Evolutionary conservation across 2,113 vertebrate species (phyloP).

Genomic region (Hippocampus guttulatus): DNA sequence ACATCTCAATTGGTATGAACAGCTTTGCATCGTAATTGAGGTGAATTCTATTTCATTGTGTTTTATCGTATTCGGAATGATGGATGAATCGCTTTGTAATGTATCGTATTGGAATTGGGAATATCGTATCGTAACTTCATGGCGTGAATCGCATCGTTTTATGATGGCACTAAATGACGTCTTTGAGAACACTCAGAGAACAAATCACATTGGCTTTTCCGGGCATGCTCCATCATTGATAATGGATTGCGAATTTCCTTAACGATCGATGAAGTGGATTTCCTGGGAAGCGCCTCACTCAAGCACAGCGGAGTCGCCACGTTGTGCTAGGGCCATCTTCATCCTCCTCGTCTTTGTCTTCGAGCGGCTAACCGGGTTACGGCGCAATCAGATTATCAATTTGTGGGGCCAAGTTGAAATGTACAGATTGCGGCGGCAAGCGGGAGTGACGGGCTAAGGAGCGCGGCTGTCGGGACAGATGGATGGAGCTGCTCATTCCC

Average conservation of each 20-base stretch:
- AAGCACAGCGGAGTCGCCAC: neutral
- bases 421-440: conserved; percentile 79
- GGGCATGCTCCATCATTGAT: neutral
- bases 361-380: conserved; percentile 78
- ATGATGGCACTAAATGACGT: no score
- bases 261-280: neutral
- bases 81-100: no score
- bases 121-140: no score
- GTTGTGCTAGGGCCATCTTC: neutral
- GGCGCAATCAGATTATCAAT: conserved; percentile 85
- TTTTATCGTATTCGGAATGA: no score
- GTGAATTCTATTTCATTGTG: no score
- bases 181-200: no score
- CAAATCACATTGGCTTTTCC: neutral
- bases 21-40: neutral
- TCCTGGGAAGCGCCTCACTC: neutral
- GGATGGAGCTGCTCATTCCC: conserved; percentile 80
- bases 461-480: conserved; percentile 72
- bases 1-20: neutral
- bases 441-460: conserved; percentile 80
- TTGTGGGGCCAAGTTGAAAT: conserved; percentile 79
- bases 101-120: no score
- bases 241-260: neutral
- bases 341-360: conserved; percentile 12
- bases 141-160: no score